Evolutionary conservation across 2,113 vertebrate species (phyloP), one percentile per base, ranked within the genome.

Genomic region (Rhea americana): DNA sequence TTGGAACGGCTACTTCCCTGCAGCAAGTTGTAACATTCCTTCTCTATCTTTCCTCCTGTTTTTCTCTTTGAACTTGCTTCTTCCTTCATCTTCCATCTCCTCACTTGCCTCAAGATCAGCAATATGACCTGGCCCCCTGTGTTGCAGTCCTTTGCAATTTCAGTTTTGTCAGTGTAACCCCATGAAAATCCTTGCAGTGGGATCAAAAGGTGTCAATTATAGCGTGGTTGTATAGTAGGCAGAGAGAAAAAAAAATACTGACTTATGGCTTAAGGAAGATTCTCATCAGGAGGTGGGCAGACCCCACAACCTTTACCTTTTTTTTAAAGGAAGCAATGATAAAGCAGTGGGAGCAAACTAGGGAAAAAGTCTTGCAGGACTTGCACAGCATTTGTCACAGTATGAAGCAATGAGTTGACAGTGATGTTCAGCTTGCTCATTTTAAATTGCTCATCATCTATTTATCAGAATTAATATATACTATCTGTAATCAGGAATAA

Each of bases 381-480:
- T 21, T 75, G 39, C 61, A 56, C 15, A 65, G 5, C 19, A 7
- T 87, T 78, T 90, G 80, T 71, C 1, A 1, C 70, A 79, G 56
- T 56, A 51, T 47, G 77, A 86, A 20, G 43, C 51, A 93, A 6
- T 37, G 47, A 87, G 9, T 55, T 59, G 45, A 32, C 53, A 58
- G 58, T 50, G 58, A 59, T 74, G 41, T 77, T 91, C 59, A 80
- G 28, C 59, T 78, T 39, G 19, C 19, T 82, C 35, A 26, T 87
- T 55, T 85, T 89, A 83, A 93, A 91, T 92, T 87, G 87, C 78
- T 91, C 19, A 37, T 80, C 37, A 83, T 22, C 47, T 82, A 16
- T 78, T 92, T 81, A 85, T 78, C 45, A 89, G 59, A 87, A 87
- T 75, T 93, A 43, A 85, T 95, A 85, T 85, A 63, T 72, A 39